Evolutionary conservation across 2,888 invertebrate genomes (phyloP).

Genomic region (Nephrotoma appendiculata): DNA sequence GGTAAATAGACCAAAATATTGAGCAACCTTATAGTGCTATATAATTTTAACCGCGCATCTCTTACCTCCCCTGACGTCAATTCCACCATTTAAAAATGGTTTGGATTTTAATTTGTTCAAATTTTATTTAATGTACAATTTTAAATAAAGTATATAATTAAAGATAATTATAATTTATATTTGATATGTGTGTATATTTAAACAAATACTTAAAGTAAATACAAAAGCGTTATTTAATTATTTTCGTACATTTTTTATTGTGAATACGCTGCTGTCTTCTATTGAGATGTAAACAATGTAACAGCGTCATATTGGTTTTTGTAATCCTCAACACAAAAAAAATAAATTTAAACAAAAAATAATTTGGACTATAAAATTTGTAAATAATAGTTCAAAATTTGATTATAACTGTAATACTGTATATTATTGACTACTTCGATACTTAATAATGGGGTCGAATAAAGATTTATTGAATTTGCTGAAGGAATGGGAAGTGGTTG

Average conservation of each 20-base stretch:
- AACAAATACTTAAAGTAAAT: not conserved
- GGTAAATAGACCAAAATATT: not conserved
- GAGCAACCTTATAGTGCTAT: not conserved
- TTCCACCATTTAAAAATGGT: not conserved
- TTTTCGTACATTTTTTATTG: not conserved
- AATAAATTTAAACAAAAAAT: not conserved
- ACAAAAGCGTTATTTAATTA: not conserved
- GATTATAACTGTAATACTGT: too few relatives aligned
- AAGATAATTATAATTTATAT: not conserved
- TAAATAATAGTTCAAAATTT: not conserved
- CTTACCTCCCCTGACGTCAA: not conserved
- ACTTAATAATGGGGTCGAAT: not conserved
- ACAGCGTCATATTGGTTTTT: not conserved
- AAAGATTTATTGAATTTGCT: not conserved
- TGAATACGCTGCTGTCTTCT: not conserved
- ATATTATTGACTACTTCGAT: too few relatives aligned
- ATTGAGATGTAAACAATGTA: not conserved
- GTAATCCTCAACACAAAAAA: not conserved
- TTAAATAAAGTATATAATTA: not conserved
- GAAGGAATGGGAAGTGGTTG: not conserved
- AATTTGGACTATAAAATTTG: not conserved
- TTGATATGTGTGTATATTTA: not conserved
- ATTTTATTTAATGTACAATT: not conserved
- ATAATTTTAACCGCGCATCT: not conserved
- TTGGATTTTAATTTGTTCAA: not conserved